phyloP scores from a whole-genome alignment of 2,797 vertebrate species.

The Scyliorhinus canicula region DNA sequence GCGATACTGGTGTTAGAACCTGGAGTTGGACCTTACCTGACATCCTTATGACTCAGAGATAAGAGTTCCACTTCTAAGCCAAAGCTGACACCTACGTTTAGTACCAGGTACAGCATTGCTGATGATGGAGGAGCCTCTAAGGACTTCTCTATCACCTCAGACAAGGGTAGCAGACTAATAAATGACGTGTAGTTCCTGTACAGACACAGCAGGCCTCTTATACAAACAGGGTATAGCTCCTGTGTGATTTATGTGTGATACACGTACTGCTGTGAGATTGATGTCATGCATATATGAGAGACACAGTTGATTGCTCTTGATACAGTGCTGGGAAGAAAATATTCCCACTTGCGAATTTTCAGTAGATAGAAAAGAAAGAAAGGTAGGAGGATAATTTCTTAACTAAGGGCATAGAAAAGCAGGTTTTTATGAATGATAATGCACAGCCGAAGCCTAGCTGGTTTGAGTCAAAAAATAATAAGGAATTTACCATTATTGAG shows the following conservation, averaged over 20 bases:
- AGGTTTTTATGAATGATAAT: not conserved
- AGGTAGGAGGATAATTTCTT: not conserved
- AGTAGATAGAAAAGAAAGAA: not conserved
- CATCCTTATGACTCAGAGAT: not conserved
- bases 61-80: not conserved
- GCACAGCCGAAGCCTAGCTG: not conserved
- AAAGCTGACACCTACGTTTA: not conserved
- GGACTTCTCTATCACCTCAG: not conserved
- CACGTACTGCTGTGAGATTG: not conserved
- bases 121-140: not conserved
- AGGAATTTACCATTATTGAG: not conserved
- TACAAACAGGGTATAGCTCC: not conserved
- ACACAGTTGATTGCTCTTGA: not conserved
- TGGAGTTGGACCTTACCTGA: not conserved
- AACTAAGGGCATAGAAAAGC: not conserved
- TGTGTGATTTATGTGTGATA: conserved; percentile 7
- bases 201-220: not conserved
- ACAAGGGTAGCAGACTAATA: not conserved
- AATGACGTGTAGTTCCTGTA: not conserved
- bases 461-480: not conserved
- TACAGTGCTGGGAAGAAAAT: not conserved
- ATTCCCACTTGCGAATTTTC: not conserved
- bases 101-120: not conserved
- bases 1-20: not conserved
- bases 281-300: not conserved